Conservation (phyloP, 2,113 vertebrate genomes). For the Pelecanus crispus region DNA sequence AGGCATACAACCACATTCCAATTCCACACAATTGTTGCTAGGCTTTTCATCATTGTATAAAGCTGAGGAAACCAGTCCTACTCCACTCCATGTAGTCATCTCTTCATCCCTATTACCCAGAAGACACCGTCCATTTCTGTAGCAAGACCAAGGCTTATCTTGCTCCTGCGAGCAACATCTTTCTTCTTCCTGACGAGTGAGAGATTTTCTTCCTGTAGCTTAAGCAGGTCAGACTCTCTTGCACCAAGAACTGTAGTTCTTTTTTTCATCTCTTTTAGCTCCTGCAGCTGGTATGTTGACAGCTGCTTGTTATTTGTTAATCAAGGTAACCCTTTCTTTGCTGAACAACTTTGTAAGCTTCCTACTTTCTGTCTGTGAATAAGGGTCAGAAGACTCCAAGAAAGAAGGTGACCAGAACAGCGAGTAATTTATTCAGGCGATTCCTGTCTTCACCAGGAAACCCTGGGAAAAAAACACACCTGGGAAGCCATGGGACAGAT, state of each 20-base stretch:
- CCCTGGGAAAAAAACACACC: not conserved
- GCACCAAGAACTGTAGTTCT: fast-evolving
- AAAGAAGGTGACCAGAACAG: not conserved
- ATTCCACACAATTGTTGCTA: not conserved
- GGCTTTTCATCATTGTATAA: not conserved
- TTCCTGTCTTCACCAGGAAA: not conserved
- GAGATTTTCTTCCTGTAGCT: not conserved
- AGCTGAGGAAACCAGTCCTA: not conserved
- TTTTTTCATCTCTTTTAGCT: not conserved
- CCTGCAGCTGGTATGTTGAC: not conserved
- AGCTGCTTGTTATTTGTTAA: not conserved
- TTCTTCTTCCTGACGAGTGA: not conserved
- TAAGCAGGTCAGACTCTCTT: not conserved
- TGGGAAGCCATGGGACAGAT: not conserved
- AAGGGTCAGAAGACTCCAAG: not conserved
- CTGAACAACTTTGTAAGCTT: not conserved
- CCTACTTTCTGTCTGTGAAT: not conserved
- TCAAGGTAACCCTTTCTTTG: not conserved
- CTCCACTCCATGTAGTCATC: not conserved
- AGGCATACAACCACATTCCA: not conserved
- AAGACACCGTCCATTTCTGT: not conserved
- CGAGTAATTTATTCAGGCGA: not conserved
- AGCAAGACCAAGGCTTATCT: not conserved
- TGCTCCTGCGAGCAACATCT: not conserved
- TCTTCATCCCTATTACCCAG: not conserved